A percentile compares a stretch with the other conserved stretches of the same genome.
Conservation (phyloP, 2,113 vertebrate genomes). For the Pongo pygmaeus region DNA sequence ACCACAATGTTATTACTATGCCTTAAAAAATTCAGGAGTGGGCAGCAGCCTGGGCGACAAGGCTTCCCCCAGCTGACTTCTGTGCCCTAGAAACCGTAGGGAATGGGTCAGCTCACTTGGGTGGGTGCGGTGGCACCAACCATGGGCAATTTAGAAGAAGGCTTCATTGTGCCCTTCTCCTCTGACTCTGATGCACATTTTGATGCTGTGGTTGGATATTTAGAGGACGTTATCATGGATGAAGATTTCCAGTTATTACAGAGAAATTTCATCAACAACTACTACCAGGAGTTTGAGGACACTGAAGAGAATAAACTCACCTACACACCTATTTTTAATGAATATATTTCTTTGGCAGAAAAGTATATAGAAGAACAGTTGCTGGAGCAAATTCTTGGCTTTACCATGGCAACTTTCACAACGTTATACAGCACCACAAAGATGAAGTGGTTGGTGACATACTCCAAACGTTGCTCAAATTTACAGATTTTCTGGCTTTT, state of each 20-base stretch:
- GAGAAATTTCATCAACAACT: not conserved
- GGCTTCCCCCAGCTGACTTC: too few relatives aligned
- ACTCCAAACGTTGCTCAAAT: constrained; percentile 86
- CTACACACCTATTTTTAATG: not conserved
- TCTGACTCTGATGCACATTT: not conserved
- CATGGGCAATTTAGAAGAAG: not conserved
- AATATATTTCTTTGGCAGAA: not conserved
- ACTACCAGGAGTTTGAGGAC: not conserved
- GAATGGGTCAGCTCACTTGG: too few relatives aligned
- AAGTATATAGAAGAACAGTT: not conserved
- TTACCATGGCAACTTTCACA: not conserved
- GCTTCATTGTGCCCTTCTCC: not conserved
- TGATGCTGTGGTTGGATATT: not conserved
- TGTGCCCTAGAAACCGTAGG: too few relatives aligned
- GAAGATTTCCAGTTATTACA: not conserved
- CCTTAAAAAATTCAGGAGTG: too few relatives aligned
- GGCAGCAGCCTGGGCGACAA: too few relatives aligned
- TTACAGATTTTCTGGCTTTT: constrained; percentile 97
- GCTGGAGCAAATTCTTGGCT: not conserved
- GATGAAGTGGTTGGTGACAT: too few relatives aligned
- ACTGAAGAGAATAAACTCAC: not conserved
- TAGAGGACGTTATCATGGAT: not conserved
- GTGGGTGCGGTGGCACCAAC: not conserved
- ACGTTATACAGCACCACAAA: too few relatives aligned
- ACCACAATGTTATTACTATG: not conserved